These are phyloP conservation scores for Lasioglossum calceatum DNA, from an alignment of 2,888 invertebrate genomes.

Conservation along the genomic window DNA sequence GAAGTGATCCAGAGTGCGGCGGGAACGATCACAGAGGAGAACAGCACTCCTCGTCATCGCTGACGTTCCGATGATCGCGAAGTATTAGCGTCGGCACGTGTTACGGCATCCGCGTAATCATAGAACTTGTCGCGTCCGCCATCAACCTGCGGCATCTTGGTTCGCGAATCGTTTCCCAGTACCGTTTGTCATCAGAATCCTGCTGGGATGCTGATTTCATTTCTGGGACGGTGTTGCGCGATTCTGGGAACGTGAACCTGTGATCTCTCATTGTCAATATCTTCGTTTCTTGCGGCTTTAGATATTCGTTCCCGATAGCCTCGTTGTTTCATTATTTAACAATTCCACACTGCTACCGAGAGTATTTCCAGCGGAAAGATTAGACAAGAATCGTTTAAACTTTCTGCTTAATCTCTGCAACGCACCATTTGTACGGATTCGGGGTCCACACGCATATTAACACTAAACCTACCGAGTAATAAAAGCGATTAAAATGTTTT, in stretches of 20 bases:
- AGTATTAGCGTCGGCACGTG: conserved; percentile 26
- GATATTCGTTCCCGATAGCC: not conserved
- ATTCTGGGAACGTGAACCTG: not conserved
- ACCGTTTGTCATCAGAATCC: conserved; percentile 3
- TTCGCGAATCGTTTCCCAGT: conserved; percentile 35
- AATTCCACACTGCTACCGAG: not conserved
- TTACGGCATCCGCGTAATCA: conserved; percentile 30
- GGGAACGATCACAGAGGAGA: conserved; percentile 31
- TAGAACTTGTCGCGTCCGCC: conserved; percentile 26
- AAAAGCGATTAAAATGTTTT: no score
- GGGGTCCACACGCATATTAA: no score
- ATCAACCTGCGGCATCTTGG: not conserved
- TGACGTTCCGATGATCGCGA: conserved; percentile 33
- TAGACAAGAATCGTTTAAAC: no score
- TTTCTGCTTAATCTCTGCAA: no score
- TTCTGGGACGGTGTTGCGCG: not conserved
- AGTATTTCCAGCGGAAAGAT: not conserved
- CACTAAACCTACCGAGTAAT: no score
- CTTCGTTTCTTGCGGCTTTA: not conserved
- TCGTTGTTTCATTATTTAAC: not conserved
- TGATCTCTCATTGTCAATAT: not conserved
- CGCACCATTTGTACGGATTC: no score
- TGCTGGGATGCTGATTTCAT: not conserved
- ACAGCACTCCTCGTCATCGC: conserved; percentile 41
- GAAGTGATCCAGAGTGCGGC: not conserved